A percentile compares a stretch with the other conserved stretches of the same genome.
Conservation (phyloP, 2,797 vertebrate genomes). For the Falco naumanni region DNA sequence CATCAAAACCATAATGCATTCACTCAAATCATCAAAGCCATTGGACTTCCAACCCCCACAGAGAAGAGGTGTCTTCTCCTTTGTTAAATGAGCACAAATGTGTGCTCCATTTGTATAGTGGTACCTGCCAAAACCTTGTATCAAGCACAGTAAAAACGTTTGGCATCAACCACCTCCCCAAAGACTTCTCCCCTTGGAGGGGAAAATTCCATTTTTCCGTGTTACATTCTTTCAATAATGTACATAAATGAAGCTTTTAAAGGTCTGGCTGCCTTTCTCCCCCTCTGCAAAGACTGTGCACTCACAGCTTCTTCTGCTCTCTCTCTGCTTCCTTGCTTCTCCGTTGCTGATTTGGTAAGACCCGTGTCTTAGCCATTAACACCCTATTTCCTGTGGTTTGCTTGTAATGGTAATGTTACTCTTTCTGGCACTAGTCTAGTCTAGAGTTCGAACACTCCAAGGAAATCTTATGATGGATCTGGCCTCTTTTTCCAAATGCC, state of each 20-base stretch:
- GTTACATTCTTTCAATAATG: conserved; percentile 18
- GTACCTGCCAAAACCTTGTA: conserved; percentile 5
- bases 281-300: neutral
- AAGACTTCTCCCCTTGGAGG: neutral
- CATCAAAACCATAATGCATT: neutral
- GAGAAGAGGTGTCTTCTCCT: neutral
- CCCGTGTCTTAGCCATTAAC: neutral
- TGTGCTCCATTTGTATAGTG: neutral
- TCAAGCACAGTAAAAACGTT: neutral
- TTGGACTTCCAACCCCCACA: neutral
- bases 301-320: neutral
- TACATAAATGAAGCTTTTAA: neutral
- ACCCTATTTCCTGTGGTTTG: neutral
- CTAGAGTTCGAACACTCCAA: neutral
- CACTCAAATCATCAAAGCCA: neutral
- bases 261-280: neutral
- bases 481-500: neutral
- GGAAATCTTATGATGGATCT: neutral
- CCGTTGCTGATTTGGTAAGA: neutral
- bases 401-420: neutral
- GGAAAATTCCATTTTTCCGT: neutral
- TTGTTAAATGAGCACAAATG: neutral
- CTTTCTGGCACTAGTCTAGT: neutral
- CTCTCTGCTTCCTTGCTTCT: neutral
- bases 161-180: neutral